phyloP scores from a whole-genome alignment of 2,797 vertebrate genomes.

The Pogonophryne albipinna region DNA sequence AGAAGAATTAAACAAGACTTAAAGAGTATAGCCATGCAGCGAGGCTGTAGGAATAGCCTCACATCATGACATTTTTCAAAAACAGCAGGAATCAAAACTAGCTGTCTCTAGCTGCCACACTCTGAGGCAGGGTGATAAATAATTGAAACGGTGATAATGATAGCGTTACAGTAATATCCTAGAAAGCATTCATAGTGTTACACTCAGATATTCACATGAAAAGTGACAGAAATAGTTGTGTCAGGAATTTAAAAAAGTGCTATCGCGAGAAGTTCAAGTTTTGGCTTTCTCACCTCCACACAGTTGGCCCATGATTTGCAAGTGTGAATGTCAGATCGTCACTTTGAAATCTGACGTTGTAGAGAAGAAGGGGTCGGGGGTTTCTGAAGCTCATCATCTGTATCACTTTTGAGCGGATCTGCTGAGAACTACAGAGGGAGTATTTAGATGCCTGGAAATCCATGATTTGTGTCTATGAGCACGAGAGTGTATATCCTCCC shows the following conservation, averaged over 20 bases:
- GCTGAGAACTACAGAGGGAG: neutral
- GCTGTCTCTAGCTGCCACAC: too few species aligned
- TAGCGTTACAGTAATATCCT: neutral
- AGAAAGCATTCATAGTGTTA: neutral
- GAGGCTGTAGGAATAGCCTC: too few species aligned
- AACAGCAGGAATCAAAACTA: too few species aligned
- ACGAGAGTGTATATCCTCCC: conserved; percentile 7
- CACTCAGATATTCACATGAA: too few species aligned
- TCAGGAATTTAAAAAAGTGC: neutral
- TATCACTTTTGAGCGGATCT: neutral
- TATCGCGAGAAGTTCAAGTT: neutral
- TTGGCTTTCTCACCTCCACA: neutral
- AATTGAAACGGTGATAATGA: too few species aligned
- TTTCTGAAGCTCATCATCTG: too few species aligned
- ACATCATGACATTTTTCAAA: too few species aligned
- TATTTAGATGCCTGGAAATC: neutral
- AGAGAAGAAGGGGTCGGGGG: neutral
- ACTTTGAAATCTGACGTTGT: neutral
- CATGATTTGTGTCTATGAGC: neutral
- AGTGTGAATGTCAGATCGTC: neutral
- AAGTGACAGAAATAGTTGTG: neutral
- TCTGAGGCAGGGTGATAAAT: too few species aligned
- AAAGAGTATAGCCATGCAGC: too few species aligned
- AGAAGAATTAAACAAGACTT: too few species aligned
- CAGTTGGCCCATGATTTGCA: neutral